Evolutionary conservation across 2,888 invertebrate species (phyloP), one percentile per base, ranked within the genome.

Genomic region (Nemotelus nigrinus): DNA sequence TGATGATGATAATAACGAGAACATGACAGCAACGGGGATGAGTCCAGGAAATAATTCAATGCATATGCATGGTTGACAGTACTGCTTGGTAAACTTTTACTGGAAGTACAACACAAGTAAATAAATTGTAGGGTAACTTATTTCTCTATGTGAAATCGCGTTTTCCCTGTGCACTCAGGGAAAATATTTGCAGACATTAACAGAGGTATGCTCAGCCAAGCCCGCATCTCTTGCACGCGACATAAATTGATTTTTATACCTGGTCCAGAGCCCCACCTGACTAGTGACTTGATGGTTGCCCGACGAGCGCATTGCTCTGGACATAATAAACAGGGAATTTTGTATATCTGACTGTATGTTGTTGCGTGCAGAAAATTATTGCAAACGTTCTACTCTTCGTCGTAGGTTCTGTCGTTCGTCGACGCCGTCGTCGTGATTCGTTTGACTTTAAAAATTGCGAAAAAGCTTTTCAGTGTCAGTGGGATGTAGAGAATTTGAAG

Each of bases 401-500:
- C 6, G 10, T 55, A 25, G 57, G 39, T 63, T 74, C 48, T 74
- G 50, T 55, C 25, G 25, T 25, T 25, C 25, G 25, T 25, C 25
- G 25, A 25, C 25, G 25, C 25, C 70, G 70, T 53, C 10, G 39
- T 44, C 67, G 53, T 6, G 41, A 41, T 53, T 48, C 74, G 60
- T 74, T 74, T 63, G 63, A 60, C 57, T 58, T 58, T 58, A 63
- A 74, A 48, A 74, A 60, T 25, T 48, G 2, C 63, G 63, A 43
- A 74, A 74, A 60, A 74, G 63, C 72, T 63, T 74, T 74, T 74
- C 74, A 74, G 74, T 74, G 74, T 74, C 74, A 74, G 74, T 74
- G 74, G 74, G 74, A 74, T 74, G 74, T 63, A 60, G 60, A 72
- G 72, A 72, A 72, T 74, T 60, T 60, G 74, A 74, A 60, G 74